phyloP scores from a whole-genome alignment of 2,888 invertebrate genomes.

The Argyresthia albistria region DNA sequence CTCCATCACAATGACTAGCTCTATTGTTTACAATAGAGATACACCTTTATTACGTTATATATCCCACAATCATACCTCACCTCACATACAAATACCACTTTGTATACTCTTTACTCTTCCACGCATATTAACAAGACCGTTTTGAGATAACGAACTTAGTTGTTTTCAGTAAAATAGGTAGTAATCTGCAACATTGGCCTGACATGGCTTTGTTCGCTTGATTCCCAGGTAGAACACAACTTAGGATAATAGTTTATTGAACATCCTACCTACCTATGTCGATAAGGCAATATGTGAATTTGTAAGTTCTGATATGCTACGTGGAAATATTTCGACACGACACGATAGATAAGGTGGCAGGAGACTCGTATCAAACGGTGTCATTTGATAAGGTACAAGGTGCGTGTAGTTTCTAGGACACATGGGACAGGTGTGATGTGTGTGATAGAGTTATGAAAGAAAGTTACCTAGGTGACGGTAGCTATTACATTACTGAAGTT shows the following conservation, averaged over 20 bases:
- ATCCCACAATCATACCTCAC: constrained; percentile 17
- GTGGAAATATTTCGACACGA: constrained; percentile 71
- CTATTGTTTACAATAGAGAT: constrained; percentile 54
- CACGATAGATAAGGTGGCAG: constrained; percentile 59
- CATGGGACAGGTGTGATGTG: constrained; percentile 10
- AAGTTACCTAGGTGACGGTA: too few relatives aligned
- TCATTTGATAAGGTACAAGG: constrained; percentile 63
- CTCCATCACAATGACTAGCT: constrained; percentile 37
- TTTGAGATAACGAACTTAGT: too few relatives aligned
- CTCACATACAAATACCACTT: too few relatives aligned
- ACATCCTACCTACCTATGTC: neutral
- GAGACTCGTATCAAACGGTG: constrained; percentile 65
- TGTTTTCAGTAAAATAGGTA: too few relatives aligned
- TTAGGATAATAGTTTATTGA: too few relatives aligned
- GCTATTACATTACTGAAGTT: too few relatives aligned
- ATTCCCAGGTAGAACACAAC: too few relatives aligned
- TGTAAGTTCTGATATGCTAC: constrained; percentile 25
- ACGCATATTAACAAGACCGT: too few relatives aligned
- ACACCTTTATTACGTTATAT: constrained; percentile 62
- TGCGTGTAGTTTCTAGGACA: constrained; percentile 50
- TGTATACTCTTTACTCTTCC: too few relatives aligned
- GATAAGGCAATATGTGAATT: neutral
- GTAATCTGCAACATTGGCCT: too few relatives aligned
- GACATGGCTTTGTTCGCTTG: too few relatives aligned
- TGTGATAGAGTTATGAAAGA: neutral